Evolutionary conservation across 2,888 invertebrate genomes (phyloP), one percentile per base, ranked within the genome.

Genomic region (Bibio marci): DNA sequence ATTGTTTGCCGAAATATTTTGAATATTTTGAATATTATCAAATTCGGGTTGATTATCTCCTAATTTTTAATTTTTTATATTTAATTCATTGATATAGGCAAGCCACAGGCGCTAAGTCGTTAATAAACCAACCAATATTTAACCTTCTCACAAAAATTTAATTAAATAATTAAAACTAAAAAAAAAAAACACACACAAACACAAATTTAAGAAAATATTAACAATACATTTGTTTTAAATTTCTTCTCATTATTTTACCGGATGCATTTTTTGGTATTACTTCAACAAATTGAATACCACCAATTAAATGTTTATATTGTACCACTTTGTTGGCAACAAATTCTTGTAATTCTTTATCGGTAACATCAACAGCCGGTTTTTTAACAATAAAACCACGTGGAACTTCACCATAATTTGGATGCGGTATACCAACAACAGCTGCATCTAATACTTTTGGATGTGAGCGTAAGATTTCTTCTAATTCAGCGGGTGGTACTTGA

Each of bases 401-500:
- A 10, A 70, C 64, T 57, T 83, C 80, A 12, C 83, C 83, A 17
- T 62, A 61, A 12, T 53, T 56, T 1, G 63, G 56, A 50, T 81
- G 70, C 4, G 74, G 70, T 10, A 79, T 53, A 1, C 83, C 85
- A 39, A 85, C 62, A 0, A 88, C 83, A 0, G 52, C 62, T 26
- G 36, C 42, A 43, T 39, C 74, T 58, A 85, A 85, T 25, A 86
- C 53, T 56, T 86, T 86, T 1, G 85, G 82, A 27, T 86, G 86
- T 6, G 85, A 71, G 1, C 86, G 82, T 72, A 81, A 67, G 7
- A 41, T 34, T 15, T 27, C 41, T 22, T 38, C 33, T 31, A 43
- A 31, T 56, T 87, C 87, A 1, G 85, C 83, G 22, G 86, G 86
- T 8, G 86, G 71, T 1, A 86, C 83, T 73, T 81, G 67, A 47